Evolutionary conservation across 2,888 invertebrate genomes (phyloP).

Genomic region (Scaptomyza flava): DNA sequence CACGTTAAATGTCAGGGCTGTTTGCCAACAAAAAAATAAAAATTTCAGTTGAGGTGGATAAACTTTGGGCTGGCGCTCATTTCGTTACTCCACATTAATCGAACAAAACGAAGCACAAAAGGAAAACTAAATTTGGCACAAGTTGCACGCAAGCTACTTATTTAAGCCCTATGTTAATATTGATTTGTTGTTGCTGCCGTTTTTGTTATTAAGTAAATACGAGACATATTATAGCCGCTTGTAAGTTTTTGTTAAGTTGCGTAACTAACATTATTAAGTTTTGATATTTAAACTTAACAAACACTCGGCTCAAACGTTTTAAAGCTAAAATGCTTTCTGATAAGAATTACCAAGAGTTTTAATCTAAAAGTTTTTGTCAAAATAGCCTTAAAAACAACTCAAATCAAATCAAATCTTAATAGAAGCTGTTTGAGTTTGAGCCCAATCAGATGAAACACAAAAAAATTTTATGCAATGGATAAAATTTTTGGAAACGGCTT

Average conservation of each 20-base stretch:
- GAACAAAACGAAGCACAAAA: slow-evolving; percentile 37
- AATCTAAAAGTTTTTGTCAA: too few species aligned
- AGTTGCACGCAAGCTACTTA: slow-evolving; percentile 61
- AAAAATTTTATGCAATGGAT: too few species aligned
- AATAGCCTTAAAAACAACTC: too few species aligned
- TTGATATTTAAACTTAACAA: slow-evolving; percentile 16
- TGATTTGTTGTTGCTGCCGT: slow-evolving; percentile 3
- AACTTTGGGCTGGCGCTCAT: slow-evolving; percentile 24
- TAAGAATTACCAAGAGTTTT: too few species aligned
- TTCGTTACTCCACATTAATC: slow-evolving; percentile 42
- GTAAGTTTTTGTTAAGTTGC: slow-evolving; percentile 30
- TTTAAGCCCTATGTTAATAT: slow-evolving; percentile 3
- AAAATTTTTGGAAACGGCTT: too few species aligned
- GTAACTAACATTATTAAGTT: slow-evolving; percentile 44
- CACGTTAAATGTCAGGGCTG: slow-evolving; percentile 62
- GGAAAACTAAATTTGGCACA: slow-evolving; percentile 48
- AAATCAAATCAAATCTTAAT: too few species aligned
- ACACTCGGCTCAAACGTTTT: too few species aligned
- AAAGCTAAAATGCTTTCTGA: too few species aligned
- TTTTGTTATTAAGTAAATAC: slow-evolving; percentile 18
- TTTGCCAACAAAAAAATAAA: slow-evolving; percentile 50
- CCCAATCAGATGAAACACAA: too few species aligned
- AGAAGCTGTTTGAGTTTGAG: too few species aligned
- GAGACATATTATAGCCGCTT: neutral
- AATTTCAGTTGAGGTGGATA: slow-evolving; percentile 53